These are phyloP conservation scores for Pogonocherus hispidulus DNA, from an alignment of 2,888 invertebrate species.

Conservation along the genomic window DNA sequence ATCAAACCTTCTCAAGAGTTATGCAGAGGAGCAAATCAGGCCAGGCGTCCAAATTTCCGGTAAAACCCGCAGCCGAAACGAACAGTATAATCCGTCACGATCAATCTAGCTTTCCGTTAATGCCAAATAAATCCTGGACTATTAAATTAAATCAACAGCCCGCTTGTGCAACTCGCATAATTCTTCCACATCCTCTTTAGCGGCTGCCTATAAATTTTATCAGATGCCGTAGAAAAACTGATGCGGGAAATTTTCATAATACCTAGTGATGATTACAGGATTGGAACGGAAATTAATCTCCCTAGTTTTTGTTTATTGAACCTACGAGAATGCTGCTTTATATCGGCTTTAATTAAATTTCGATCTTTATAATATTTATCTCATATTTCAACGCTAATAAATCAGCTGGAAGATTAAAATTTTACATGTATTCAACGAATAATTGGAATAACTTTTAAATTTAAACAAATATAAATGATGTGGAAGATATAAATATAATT, in stretches of 20 bases:
- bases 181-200: not conserved
- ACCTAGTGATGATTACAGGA: not conserved
- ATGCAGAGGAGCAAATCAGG: not conserved
- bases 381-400: no score
- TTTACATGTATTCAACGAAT: no score
- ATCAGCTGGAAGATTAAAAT: no score
- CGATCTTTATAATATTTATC: no score
- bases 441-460: no score
- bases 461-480: no score
- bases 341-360: no score
- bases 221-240: not conserved
- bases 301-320: not conserved
- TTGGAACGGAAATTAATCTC: not conserved
- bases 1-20: not conserved
- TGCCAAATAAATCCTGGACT: slow-evolving; percentile 9
- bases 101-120: slow-evolving; percentile 20
- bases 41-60: not conserved
- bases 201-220: not conserved
- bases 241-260: not conserved
- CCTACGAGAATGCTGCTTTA: not conserved
- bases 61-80: not conserved
- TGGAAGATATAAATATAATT: no score
- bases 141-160: slow-evolving; percentile 22
- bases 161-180: not conserved
- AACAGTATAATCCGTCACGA: slow-evolving; percentile 14